Evolutionary conservation across 2,113 vertebrate species (phyloP), one percentile per base, ranked within the genome.

Genomic region (Vireo altiloquus): DNA sequence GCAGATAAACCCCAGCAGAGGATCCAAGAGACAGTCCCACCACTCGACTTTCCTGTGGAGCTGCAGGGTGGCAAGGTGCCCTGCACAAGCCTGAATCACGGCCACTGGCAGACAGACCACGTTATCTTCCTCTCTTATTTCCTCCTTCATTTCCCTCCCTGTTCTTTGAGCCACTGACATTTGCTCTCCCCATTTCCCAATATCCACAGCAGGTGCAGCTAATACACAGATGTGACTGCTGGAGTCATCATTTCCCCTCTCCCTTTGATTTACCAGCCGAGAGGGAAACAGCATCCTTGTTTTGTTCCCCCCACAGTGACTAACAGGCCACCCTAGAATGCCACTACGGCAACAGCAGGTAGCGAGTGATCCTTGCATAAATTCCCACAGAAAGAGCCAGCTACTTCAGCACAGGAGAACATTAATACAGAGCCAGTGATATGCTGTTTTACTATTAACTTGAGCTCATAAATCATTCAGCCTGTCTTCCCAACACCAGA

Each of bases 361-460:
- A 69, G 37, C 9, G 0, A 88, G 88, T 2, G 3, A 93, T 70
- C 64, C 56, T 68, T 4, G 2, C 82, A 94, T 82, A 87, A 93
- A 96, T 95, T 78, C 82, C 80, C 42, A 66, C 54, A 59, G 82
- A 88, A 64, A 86, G 75, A 95, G 78, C n/a, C 83, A 85, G 77
- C 86, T 81, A 87, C 90, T 91, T 35, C 65, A 91, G 87, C 11
- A 8, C 84, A 49, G 83, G 30, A 88, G 54, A 95, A 61, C 64
- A 57, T 78, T 76, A 81, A 86, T 11, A 92, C 5, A 63, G 46
- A 96, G 63, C 52, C 95, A 57, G 83, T 65, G 56, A 86, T 94
- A 57, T 35, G 70, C 81, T 89, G 81, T 5, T 90, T 95, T 96
- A 89, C 93, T 91, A 94, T 95, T 80, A 91, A 92, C 95, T 92